Percentiles rank a stretch among this genome's conserved stretches.
Conservation (phyloP, 2,113 vertebrate genomes). For the Glareola pratincola region DNA sequence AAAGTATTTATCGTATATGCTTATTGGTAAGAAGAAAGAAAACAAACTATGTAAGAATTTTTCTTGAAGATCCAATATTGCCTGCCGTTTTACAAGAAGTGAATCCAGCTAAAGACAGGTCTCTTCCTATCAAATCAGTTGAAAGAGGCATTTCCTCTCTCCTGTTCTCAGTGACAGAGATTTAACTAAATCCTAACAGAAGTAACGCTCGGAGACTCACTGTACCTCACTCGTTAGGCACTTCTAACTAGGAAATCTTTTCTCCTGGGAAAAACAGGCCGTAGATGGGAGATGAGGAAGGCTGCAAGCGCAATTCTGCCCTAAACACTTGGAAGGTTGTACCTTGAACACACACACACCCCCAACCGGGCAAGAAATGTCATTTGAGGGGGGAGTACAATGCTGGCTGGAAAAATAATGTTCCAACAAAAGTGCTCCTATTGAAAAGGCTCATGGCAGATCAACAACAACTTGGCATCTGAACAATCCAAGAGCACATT, state of each 20-base stretch:
- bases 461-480: background rate
- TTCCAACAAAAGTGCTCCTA: background rate
- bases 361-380: background rate
- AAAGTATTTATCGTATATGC: background rate
- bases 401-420: background rate
- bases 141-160: background rate
- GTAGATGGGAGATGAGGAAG: background rate
- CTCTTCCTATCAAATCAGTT: background rate
- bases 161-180: background rate
- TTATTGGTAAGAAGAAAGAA: background rate
- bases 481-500: background rate
- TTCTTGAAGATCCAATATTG: background rate
- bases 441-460: background rate
- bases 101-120: background rate
- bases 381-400: background rate
- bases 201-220: accelerated
- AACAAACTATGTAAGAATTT: background rate
- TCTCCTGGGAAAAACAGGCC: background rate
- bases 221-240: background rate
- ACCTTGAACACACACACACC: background rate
- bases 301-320: background rate
- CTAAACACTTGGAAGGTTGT: background rate
- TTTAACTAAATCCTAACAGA: background rate
- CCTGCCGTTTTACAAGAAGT: background rate
- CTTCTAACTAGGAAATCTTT: background rate